A percentile compares a stretch with the other conserved stretches of the same genome.
Evolutionary conservation across 2,113 vertebrate genomes (phyloP).

Genomic region (Festucalex cinctus): DNA sequence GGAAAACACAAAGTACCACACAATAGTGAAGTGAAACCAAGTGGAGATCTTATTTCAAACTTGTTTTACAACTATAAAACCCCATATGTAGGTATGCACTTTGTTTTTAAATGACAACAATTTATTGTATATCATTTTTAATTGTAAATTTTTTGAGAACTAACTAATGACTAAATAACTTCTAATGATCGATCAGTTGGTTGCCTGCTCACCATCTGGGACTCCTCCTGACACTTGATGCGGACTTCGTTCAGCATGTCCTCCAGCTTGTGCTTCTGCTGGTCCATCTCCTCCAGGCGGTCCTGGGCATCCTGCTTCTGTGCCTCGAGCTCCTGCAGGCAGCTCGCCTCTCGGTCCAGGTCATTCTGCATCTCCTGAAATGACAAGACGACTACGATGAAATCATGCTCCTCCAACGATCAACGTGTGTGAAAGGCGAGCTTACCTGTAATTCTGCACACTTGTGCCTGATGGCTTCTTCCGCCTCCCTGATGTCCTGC

Average conservation of each 20-base stretch:
- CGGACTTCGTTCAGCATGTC: conserved; percentile 91
- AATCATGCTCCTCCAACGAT: neutral
- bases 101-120: too few species aligned
- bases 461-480: conserved; percentile 91
- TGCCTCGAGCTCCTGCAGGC: conserved; percentile 89
- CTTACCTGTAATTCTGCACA: conserved; percentile 90
- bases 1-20: too few species aligned
- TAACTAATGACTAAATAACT: too few species aligned
- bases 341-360: conserved; percentile 86
- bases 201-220: conserved; percentile 85
- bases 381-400: neutral
- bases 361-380: conserved; percentile 91
- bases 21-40: too few species aligned
- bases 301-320: conserved; percentile 97
- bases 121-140: too few species aligned
- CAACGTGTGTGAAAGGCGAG: neutral
- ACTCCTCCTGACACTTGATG: conserved; percentile 94
- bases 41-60: too few species aligned
- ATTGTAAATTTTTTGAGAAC: too few species aligned
- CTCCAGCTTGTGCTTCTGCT: conserved; percentile 93
- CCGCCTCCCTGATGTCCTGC: conserved; percentile 93
- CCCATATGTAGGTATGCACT: too few species aligned
- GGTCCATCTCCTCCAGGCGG: conserved; percentile 95
- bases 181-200: neutral
- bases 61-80: too few species aligned